phyloP scores from a whole-genome alignment of 30 jellyfish, hydroid and myxozoan genomes.

The Calvadosia cruxmelitensis region DNA sequence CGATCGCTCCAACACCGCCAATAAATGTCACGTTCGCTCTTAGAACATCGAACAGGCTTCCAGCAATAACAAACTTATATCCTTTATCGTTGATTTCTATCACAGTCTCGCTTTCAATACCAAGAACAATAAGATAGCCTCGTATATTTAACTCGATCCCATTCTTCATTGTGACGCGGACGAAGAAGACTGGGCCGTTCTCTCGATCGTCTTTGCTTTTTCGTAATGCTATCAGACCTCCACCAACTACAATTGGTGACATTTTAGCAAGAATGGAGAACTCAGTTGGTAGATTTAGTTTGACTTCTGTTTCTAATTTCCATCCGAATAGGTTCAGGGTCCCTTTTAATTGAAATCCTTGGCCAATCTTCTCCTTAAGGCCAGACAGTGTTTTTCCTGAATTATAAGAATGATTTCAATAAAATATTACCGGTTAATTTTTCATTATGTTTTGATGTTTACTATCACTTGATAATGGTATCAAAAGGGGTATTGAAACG shows the following conservation, averaged over 20 bases:
- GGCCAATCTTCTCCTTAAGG: neutral
- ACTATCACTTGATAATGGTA: too few relatives aligned
- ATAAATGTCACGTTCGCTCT: conserved; percentile 60
- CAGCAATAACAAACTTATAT: conserved; percentile 26
- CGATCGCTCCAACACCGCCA: conserved; percentile 52
- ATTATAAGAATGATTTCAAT: too few relatives aligned
- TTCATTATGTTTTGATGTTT: too few relatives aligned
- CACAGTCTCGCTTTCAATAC: conserved; percentile 41
- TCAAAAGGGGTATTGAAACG: too few relatives aligned
- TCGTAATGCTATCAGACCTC: neutral
- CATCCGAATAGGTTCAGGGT: neutral
- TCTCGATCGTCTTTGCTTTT: neutral
- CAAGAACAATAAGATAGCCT: conserved; percentile 41
- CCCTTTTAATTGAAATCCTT: neutral
- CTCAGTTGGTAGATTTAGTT: neutral
- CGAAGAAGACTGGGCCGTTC: neutral
- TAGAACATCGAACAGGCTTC: conserved; percentile 52
- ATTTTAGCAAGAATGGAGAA: neutral
- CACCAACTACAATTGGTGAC: neutral
- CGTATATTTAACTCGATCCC: conserved; percentile 31
- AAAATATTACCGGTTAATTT: too few relatives aligned
- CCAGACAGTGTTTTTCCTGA: neutral
- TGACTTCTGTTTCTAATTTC: neutral
- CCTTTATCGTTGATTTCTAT: conserved; percentile 51
- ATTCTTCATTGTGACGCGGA: neutral